Evolutionary conservation across 1,140 invertebrate genomes (phyloP), one percentile per base, ranked within the genome.

Genomic region (Sitodiplosis mosellana): DNA sequence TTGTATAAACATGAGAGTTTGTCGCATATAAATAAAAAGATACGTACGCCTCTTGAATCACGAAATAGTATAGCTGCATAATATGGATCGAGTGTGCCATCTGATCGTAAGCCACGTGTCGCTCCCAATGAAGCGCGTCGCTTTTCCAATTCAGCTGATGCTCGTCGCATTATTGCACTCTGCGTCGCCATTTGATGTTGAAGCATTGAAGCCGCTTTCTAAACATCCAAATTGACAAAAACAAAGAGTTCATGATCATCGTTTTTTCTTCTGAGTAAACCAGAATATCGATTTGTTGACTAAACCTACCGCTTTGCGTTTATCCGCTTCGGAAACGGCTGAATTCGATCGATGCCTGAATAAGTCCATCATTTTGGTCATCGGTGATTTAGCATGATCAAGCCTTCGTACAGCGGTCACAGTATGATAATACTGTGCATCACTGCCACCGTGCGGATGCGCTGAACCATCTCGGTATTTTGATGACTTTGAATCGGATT

Each of bases 291-390:
- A 27, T 27, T 10, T 27, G 27, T 27, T 27, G 27, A 27, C 3
- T 27, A 53, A 44, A 77, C 80, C 78, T 61, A 87, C 83, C 69
- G 78, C 76, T 72, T 78, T 78, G 46, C 80, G 64, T 63, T 79
- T 81, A 49, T 86, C 83, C 40, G 78, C 77, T 27, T 80, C 73
- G 44, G 73, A 73, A 45, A 76, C 67, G 44, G 75, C 75, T 55
- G 78, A 78, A 54, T 82, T 80, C 47, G 83, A 81, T 52, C 85
- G 72, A 57, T 83, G 78, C 40, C 86, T 73, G 59, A 91, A 89
- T 54, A 91, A 79, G 63, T 91, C 84, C 75, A 89, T 89, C 38
- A 91, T 83, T 71, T 87, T 89, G 48, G 79, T 80, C 61, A 87
- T 83, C 8, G 83, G 78, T 55, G 81, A 83, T 51, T 70, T 64